Evolutionary conservation across 2,113 vertebrate species (phyloP), one percentile per base, ranked within the genome.

Genomic region (Rhadina sibilatrix): DNA sequence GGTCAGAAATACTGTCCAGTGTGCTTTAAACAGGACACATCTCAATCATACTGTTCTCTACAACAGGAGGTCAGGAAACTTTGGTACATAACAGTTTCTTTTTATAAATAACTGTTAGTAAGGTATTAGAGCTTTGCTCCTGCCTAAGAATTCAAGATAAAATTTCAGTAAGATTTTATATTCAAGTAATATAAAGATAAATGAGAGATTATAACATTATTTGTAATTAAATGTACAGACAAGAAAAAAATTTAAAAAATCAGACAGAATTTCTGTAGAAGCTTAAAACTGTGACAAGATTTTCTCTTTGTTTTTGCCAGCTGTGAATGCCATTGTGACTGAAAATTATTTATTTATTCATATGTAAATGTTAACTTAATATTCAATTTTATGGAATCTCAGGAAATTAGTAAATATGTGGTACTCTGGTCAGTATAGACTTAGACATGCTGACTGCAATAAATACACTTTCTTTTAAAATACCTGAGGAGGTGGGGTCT

Each of bases 401-500:
- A 24, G 33, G 30, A 84, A 83, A 61, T 50, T 22, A 83, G 24
- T 80, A 83, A 83, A 69, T 47, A 47, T 0, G 15, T 72, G 14
- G 17, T 52, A 35, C 33, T 40, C 23, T 59, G 65, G 15, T 76
- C 20, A 70, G 33, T 47, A 69, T 0, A 93, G 49, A 81, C 60
- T 56, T 59, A 77, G 59, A 72, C 28, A 90, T 13, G 14, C 15
- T 70, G 31, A 59, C 19, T 91, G 42, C 50, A 80, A 18, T 72
- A 82, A 92, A 79, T 31, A 77, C 3, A 59, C 61, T 90, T 78
- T 85, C 40, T 87, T 8, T 77, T 57, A 89, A 95, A 89, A 95
- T 99, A 99, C 99, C 99, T 99, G 99, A 99, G 98, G 99, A 99
- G 56, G 99, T 99, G 95, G 99, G 99, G 96, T 99, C 99, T 96